Evolutionary conservation across 1,140 invertebrate species (phyloP).

Genomic region (Trinorchestia longiramus): DNA sequence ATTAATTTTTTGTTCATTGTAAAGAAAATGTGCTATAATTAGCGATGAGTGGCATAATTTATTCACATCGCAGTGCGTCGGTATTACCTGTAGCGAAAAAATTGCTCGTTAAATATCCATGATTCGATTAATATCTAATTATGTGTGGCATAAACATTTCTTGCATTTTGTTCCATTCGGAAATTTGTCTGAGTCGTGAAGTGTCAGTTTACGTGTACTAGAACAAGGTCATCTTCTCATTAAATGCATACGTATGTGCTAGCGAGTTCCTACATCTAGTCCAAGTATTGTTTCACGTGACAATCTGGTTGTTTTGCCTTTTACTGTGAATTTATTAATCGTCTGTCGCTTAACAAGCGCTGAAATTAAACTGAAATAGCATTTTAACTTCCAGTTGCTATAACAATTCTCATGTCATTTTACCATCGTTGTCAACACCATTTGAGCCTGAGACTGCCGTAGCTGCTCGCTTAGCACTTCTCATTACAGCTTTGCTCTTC

Average conservation of each 20-base stretch:
- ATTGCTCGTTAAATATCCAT: not conserved
- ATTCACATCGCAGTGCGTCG: not conserved
- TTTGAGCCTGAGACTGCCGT: not conserved
- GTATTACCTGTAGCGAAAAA: not conserved
- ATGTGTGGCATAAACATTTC: not conserved
- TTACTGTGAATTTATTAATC: not conserved
- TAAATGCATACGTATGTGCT: not conserved
- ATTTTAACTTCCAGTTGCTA: not conserved
- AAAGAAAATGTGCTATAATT: not conserved
- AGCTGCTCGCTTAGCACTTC: not conserved
- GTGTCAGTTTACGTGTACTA: not conserved
- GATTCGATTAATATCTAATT: not conserved
- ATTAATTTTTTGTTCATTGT: not conserved
- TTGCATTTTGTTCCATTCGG: not conserved
- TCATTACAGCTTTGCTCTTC: conserved; percentile 28
- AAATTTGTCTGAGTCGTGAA: not conserved
- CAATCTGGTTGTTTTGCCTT: not conserved
- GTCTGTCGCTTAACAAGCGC: not conserved
- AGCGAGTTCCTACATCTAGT: not conserved
- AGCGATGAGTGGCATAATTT: not conserved
- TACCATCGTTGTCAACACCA: not conserved
- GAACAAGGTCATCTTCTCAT: not conserved
- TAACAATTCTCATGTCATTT: not conserved
- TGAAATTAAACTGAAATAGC: not conserved
- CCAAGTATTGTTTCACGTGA: not conserved